Evolutionary conservation across 1,140 invertebrate genomes (phyloP).

Genomic region (Polypedilum pembai): DNA sequence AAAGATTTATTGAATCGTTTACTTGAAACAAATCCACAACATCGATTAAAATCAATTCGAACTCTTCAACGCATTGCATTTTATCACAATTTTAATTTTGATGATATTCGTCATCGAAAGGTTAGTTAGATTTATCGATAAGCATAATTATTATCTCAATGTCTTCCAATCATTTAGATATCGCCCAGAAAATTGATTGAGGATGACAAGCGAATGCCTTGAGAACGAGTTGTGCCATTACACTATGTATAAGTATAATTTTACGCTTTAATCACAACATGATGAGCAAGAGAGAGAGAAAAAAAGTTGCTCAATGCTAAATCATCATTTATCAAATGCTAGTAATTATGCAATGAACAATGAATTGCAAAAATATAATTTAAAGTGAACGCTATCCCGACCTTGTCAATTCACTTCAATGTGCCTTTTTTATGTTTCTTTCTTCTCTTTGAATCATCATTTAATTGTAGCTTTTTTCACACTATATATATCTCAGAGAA

Average conservation of each 20-base stretch:
- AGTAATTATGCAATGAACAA: neutral
- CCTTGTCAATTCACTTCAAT: constrained; percentile 2
- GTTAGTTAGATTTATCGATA: constrained; percentile 13
- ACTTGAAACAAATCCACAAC: constrained; percentile 42
- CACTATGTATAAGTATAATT: neutral
- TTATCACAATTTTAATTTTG: constrained; percentile 45
- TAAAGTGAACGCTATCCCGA: constrained; percentile 4
- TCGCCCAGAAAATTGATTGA: constrained; percentile 17
- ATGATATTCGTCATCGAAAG: neutral
- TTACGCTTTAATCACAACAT: constrained; percentile 15
- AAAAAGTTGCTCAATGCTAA: neutral
- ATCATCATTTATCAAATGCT: constrained; percentile 18
- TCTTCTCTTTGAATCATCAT: no score
- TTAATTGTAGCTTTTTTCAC: no score
- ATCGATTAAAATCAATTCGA: constrained; percentile 44
- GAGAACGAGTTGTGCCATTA: neutral
- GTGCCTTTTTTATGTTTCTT: neutral
- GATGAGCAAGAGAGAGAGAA: neutral
- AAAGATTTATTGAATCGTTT: constrained; percentile 45
- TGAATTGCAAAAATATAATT: constrained; percentile 8
- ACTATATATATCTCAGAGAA: no score
- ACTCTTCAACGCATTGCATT: constrained; percentile 46
- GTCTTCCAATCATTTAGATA: constrained; percentile 23
- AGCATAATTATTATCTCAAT: neutral
- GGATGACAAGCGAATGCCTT: constrained; percentile 8